Conservation (phyloP, 2,113 vertebrate species). For the Pica pica region DNA sequence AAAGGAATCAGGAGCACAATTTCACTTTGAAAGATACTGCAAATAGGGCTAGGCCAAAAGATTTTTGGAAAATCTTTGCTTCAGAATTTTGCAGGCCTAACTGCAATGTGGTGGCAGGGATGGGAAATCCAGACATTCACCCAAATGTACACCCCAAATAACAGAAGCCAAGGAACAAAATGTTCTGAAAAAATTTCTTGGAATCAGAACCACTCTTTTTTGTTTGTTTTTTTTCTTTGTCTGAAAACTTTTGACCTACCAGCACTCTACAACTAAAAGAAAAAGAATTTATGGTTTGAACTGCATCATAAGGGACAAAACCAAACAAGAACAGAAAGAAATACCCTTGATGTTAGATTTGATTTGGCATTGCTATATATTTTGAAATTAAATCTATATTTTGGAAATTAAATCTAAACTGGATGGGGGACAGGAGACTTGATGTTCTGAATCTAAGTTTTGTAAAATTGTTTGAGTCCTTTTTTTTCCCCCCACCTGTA, state of each 20-base stretch:
- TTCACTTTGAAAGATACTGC: background rate
- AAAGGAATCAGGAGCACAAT: background rate
- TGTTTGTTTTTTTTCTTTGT: background rate
- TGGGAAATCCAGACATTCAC: background rate
- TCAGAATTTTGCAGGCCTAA: background rate
- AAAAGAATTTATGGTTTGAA: background rate
- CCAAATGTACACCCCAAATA: background rate
- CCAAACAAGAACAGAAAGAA: background rate
- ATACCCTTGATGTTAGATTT: background rate
- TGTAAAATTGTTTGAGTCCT: background rate
- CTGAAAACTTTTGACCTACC: background rate
- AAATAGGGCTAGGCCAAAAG: background rate
- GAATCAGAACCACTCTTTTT: background rate
- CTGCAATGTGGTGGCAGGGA: background rate
- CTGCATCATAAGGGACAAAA: background rate
- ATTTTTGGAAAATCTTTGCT: background rate
- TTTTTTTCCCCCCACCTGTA: no score
- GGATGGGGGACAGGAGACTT: background rate
- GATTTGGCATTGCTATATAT: background rate
- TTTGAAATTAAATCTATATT: background rate
- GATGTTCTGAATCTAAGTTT: background rate
- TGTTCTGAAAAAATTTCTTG: background rate
- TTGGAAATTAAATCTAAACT: background rate
- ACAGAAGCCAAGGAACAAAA: background rate
- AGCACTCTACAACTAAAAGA: background rate